A percentile compares a stretch with the other conserved stretches of the same genome.
Evolutionary conservation across 2,113 vertebrate species (phyloP).

Genomic region (Porphyrio hochstetteri): DNA sequence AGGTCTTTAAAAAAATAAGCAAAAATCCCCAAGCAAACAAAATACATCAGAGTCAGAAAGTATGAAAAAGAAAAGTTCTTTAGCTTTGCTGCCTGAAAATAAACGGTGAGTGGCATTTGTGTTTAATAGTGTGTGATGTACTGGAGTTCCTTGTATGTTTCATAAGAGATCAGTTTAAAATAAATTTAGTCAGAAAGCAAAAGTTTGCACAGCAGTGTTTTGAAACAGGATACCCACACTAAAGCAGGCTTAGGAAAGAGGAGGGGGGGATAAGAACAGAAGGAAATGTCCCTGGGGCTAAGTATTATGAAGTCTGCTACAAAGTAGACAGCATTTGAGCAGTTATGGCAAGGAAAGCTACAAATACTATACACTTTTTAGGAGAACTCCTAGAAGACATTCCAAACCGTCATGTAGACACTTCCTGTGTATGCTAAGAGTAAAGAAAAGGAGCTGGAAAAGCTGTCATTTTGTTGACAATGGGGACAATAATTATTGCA

Average conservation of each 20-base stretch:
- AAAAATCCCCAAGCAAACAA: not conserved
- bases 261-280: not conserved
- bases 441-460: conserved; percentile 1
- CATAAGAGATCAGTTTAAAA: not conserved
- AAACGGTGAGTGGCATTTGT: not conserved
- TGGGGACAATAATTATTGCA: not conserved
- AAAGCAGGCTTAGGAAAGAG: not conserved
- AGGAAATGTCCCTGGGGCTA: not conserved
- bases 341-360: conserved; percentile 13
- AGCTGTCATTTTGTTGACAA: not conserved
- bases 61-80: not conserved
- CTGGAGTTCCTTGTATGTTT: not conserved
- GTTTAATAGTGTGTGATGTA: not conserved
- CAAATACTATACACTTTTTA: not conserved
- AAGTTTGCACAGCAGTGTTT: not conserved
- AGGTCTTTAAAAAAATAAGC: not conserved
- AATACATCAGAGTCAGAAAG: not conserved
- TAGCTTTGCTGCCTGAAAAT: conserved; percentile 19
- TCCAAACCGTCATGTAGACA: not conserved
- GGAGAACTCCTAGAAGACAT: not conserved
- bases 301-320: not conserved
- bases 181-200: not conserved
- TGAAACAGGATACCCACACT: conserved; percentile 3
- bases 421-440: conserved; percentile 11
- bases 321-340: not conserved